Percentiles rank a stretch among this genome's conserved stretches.
These are phyloP conservation scores for Ips typographus DNA, from an alignment of 1,140 invertebrate species.

Conservation along the genomic window DNA sequence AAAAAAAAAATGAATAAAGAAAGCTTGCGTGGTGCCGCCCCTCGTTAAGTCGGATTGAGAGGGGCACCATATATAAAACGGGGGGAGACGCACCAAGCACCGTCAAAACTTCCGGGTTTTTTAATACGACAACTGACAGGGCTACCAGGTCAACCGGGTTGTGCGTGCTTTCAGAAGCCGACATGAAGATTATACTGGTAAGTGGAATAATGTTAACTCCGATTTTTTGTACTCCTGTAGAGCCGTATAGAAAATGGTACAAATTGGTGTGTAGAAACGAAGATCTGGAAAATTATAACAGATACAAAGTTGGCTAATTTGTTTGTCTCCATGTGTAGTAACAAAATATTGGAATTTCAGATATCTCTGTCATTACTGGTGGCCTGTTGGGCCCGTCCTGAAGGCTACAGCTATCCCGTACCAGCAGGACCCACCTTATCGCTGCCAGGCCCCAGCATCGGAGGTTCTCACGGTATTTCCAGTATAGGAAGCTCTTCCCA, in stretches of 20 bases:
- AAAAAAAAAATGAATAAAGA: slow-evolving; percentile 13
- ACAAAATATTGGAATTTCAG: background rate
- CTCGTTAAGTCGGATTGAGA: background rate
- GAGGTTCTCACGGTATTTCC: slow-evolving; percentile 30
- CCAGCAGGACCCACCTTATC: slow-evolving; percentile 24
- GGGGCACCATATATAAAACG: slow-evolving; percentile 27
- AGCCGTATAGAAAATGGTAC: too few species aligned
- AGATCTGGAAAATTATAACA: too few species aligned
- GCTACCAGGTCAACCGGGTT: too few species aligned
- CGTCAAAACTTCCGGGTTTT: slow-evolving; percentile 20
- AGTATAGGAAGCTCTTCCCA: slow-evolving; percentile 25
- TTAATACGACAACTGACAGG: too few species aligned
- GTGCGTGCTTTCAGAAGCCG: too few species aligned
- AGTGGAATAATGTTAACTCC: too few species aligned
- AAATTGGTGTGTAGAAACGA: too few species aligned
- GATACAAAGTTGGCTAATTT: too few species aligned
- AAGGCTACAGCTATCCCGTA: slow-evolving; percentile 35
- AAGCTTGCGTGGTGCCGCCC: slow-evolving; percentile 12
- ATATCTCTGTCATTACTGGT: slow-evolving; percentile 12
- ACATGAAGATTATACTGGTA: too few species aligned
- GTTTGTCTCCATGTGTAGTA: too few species aligned
- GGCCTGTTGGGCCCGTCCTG: slow-evolving; percentile 18
- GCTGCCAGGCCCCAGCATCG: slow-evolving; percentile 27
- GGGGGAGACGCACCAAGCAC: background rate
- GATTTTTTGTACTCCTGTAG: too few species aligned